Conservation (phyloP, 2,797 vertebrate genomes). For the Pangasius mekongensis region DNA sequence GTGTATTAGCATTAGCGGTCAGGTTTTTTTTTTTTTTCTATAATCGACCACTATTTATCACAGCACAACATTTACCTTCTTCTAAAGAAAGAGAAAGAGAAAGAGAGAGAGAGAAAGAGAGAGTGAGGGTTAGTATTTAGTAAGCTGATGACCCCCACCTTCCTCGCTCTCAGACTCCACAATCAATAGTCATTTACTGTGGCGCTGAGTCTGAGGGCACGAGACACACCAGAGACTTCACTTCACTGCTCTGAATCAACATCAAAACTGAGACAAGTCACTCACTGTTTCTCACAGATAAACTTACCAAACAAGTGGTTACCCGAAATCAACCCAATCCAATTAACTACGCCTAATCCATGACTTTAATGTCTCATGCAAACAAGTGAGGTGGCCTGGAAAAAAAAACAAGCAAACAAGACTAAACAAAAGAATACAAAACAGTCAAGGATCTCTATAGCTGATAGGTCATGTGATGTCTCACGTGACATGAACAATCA, state of each 20-base stretch:
- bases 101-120: background rate
- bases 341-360: background rate
- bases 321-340: background rate
- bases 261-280: slow-evolving; percentile 1
- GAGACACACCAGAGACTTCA: slow-evolving; percentile 63
- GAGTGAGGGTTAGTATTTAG: slow-evolving; percentile 73
- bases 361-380: background rate
- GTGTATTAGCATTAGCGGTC: slow-evolving; percentile 77
- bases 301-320: slow-evolving; percentile 8
- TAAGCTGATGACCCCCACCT: slow-evolving; percentile 62
- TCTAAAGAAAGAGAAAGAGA: background rate
- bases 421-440: background rate
- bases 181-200: slow-evolving; percentile 82
- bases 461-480: background rate
- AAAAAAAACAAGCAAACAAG: background rate
- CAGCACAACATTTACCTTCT: slow-evolving; percentile 73
- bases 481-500: background rate
- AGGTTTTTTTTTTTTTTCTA: slow-evolving; percentile 68
- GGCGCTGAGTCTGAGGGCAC: slow-evolving; percentile 64
- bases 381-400: background rate
- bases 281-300: background rate
- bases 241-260: slow-evolving; percentile 21
- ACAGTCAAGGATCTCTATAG: background rate
- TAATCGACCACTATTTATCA: slow-evolving; percentile 75
- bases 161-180: slow-evolving; percentile 64